Base-by-base conservation (phyloP, 2,888 invertebrate species). In the Mythimna lalbum region DNA sequence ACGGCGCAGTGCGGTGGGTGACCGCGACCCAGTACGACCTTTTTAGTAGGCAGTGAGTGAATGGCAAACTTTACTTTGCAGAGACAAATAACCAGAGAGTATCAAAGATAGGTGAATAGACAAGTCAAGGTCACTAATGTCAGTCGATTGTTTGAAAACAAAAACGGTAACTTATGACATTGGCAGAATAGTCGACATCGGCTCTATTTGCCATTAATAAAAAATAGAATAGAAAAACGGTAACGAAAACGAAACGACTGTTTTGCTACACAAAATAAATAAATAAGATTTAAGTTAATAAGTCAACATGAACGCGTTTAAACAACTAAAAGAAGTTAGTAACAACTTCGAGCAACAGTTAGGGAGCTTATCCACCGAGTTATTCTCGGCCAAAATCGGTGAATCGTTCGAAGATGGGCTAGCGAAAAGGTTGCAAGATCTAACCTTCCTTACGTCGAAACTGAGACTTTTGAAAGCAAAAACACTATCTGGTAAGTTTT, bases 381-480 rank as follows among this genome's bases (percentile, higher is more conserved):
- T 93, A 61, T 91, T 90, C 77, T 85, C 88, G 0, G 89, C 89
- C 0, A 91, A 88, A 88, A 76, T 89, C 0, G 85, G 86, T 9
- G 90, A 90, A 78, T 68, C 86, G 2, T 92, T 91, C 33, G 94
- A 95, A 85, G 91, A 93, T 47, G 79, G 73, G 1, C 67, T 95
- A 12, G 64, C 84, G 0, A 93, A 93, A 65, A 94, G 92, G 83
- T 72, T 91, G 21, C 86, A 87, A 23, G 92, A 93, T 83, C 76
- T 93, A 49, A 82, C 85, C 1, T 79, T 95, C 9, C 89, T 90
- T 69, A 90, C 89, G 2, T 90, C 94, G 0, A 95, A 95, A 89
- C 78, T 93, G 14, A 91, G 91, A 61, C 84, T 95, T 31, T 83
- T 95, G 59, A 89, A 88, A 47, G 95, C 93, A 1, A 93, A 92